phyloP scores from a whole-genome alignment of 1,140 invertebrate species.

The Platorchestia sp. region DNA sequence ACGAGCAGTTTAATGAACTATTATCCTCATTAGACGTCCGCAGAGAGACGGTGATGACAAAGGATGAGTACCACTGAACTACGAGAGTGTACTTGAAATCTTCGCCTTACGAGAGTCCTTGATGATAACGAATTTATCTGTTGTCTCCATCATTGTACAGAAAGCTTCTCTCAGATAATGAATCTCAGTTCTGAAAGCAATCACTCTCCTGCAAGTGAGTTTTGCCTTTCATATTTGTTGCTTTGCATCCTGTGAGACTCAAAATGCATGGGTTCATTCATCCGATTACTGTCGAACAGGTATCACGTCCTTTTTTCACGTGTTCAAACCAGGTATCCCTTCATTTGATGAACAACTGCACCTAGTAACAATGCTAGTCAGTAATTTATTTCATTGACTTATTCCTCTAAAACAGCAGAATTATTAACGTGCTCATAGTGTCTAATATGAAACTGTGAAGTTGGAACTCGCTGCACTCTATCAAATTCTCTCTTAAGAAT shows the following conservation, averaged over 20 bases:
- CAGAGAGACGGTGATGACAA: neutral
- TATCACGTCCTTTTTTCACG: too few relatives aligned
- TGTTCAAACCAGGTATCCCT: too few relatives aligned
- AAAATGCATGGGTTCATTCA: neutral
- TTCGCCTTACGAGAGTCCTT: neutral
- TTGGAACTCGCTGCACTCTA: neutral
- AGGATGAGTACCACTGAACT: neutral
- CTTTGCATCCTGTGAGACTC: neutral
- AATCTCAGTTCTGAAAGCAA: neutral
- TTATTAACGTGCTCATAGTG: neutral
- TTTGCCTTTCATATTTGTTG: neutral
- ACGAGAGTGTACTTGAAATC: neutral
- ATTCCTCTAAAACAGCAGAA: neutral
- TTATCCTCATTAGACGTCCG: conserved; percentile 18
- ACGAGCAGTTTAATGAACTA: conserved; percentile 3
- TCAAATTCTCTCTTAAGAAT: neutral
- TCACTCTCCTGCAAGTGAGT: neutral
- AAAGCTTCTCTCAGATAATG: neutral
- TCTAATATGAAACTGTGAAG: neutral
- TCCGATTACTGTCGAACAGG: neutral
- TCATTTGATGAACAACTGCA: too few relatives aligned
- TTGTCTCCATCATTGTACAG: neutral
- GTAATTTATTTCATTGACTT: too few relatives aligned
- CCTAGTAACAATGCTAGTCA: too few relatives aligned
- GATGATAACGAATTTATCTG: neutral